These are phyloP conservation scores for Bombus cullumanus DNA, from an alignment of 1,140 invertebrate species.

Conservation along the genomic window DNA sequence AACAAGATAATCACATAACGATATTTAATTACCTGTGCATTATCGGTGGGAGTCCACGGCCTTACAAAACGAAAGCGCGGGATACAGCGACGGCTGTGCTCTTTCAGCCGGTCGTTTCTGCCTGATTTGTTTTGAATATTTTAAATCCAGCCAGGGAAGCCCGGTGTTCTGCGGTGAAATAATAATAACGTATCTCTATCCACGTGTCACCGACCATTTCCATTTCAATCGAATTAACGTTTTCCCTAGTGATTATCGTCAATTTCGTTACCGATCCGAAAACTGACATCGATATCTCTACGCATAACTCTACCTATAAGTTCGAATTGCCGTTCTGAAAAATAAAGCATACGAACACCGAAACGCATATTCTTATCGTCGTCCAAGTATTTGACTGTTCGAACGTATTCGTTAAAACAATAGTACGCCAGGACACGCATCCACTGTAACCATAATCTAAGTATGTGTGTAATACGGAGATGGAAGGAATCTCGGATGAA, in stretches of 20 bases:
- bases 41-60: background rate
- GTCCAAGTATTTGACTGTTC: background rate
- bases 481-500: background rate
- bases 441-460: too few species aligned
- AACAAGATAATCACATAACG: conserved; percentile 30
- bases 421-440: too few species aligned
- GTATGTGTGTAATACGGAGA: too few species aligned
- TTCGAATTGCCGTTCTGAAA: background rate
- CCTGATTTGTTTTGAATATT: conserved; percentile 10
- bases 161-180: background rate
- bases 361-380: background rate
- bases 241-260: background rate
- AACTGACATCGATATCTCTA: background rate
- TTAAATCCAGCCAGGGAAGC: background rate
- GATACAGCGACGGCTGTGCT: background rate
- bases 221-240: background rate
- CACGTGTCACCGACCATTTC: background rate
- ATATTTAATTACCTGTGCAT: conserved; percentile 41
- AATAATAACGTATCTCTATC: background rate
- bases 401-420: background rate
- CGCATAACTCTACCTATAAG: background rate
- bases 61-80: conserved; percentile 6
- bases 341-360: too few species aligned
- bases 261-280: background rate
- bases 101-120: background rate